Percentiles rank a stretch among this genome's conserved stretches.
phyloP scores from a whole-genome alignment of 2,113 vertebrate species.

The Prietella phreatophila region DNA sequence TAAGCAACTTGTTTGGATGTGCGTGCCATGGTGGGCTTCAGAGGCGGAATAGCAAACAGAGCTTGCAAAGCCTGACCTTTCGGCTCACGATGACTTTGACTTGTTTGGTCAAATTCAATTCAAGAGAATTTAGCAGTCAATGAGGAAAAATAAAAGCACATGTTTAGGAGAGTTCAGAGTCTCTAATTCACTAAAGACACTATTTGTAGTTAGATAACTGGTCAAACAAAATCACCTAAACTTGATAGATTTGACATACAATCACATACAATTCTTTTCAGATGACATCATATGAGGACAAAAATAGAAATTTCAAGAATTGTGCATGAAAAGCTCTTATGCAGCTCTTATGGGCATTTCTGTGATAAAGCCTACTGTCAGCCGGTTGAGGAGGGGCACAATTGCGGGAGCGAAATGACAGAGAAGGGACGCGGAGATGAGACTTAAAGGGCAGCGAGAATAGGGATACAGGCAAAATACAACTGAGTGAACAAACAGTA shows the following conservation, averaged over 20 bases:
- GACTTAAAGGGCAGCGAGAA: too few relatives aligned
- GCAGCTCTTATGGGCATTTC: not conserved
- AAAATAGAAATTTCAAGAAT: not conserved
- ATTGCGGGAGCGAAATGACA: too few relatives aligned
- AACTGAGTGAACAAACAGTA: too few relatives aligned
- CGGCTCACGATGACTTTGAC: not conserved
- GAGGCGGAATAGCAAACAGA: slow-evolving; percentile 1
- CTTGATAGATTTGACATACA: not conserved
- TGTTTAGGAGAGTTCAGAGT: not conserved
- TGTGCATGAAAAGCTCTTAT: not conserved
- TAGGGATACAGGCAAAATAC: too few relatives aligned
- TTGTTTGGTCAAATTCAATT: not conserved
- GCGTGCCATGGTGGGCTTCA: not conserved
- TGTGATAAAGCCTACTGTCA: not conserved
- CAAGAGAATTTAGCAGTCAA: not conserved
- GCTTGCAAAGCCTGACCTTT: not conserved
- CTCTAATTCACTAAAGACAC: too few relatives aligned
- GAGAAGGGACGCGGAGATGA: too few relatives aligned
- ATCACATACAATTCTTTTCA: not conserved
- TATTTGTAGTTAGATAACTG: not conserved
- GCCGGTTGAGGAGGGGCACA: too few relatives aligned
- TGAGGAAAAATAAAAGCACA: slow-evolving; percentile 1
- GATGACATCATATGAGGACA: not conserved
- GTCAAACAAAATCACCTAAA: not conserved
- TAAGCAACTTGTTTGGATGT: slow-evolving; percentile 22